Evolutionary conservation across 2,113 vertebrate genomes (phyloP).

Genomic region (Salvator merianae): DNA sequence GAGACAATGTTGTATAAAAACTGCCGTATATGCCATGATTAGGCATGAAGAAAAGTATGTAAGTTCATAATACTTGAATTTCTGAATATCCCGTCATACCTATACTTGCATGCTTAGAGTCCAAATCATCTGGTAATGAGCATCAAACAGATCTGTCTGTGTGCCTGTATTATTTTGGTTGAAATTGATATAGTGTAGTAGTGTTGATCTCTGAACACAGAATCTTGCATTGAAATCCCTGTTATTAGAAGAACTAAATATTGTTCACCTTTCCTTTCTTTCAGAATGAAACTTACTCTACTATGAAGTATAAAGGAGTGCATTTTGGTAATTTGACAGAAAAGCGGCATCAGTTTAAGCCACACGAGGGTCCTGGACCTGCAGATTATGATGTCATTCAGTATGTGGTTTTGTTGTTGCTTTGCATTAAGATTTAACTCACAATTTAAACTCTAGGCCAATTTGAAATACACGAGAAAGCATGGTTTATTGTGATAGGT

Average conservation of each 20-base stretch:
- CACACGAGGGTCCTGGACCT: constrained; percentile 68
- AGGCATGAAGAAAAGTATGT: not conserved
- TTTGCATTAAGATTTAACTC: not conserved
- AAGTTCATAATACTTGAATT: not conserved
- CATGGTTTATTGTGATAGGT: not conserved
- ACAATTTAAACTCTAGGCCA: not conserved
- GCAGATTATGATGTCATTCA: constrained; percentile 70
- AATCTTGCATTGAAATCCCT: not conserved
- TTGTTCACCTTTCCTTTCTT: not conserved
- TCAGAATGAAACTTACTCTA: constrained; percentile 63
- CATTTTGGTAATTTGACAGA: constrained; percentile 75
- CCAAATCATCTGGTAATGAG: not conserved
- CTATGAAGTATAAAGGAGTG: constrained; percentile 78
- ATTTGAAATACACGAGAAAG: not conserved
- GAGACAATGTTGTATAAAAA: no score
- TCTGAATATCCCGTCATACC: not conserved
- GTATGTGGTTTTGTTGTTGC: constrained; percentile 46
- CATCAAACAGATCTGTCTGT: not conserved
- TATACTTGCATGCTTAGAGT: not conserved
- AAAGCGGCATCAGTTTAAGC: constrained; percentile 57
- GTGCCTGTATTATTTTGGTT: not conserved
- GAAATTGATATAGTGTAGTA: not conserved
- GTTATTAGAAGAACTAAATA: not conserved
- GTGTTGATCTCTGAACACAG: constrained; percentile 1
- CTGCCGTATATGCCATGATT: not conserved